A percentile compares a stretch with the other conserved stretches of the same genome.
Evolutionary conservation across 2,797 vertebrate genomes (phyloP).

Genomic region (Rhadinocentrus ornatus): DNA sequence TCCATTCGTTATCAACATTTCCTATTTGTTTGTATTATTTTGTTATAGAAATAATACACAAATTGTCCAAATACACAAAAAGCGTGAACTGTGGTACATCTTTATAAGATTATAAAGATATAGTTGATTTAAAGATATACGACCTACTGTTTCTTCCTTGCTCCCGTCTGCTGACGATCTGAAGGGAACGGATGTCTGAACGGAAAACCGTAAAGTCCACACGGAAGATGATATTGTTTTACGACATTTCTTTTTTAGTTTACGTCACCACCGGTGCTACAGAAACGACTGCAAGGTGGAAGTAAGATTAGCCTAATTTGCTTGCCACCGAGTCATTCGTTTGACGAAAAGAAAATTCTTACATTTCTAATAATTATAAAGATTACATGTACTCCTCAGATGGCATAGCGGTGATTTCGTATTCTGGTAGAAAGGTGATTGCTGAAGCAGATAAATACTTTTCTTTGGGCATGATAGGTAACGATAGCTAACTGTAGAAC

Average conservation of each 20-base stretch:
- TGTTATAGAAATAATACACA: rapidly evolving
- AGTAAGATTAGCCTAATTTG: conserved; percentile 49
- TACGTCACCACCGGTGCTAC: conserved; percentile 61
- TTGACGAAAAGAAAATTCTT: neutral
- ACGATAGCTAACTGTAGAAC: conserved; percentile 58
- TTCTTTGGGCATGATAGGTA: conserved; percentile 45
- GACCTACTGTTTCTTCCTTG: conserved; percentile 49
- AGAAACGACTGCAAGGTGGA: conserved; percentile 44
- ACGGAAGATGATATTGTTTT: conserved; percentile 14
- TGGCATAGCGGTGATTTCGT: neutral
- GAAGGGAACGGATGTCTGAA: conserved; percentile 30
- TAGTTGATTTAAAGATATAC: neutral
- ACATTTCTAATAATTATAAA: neutral
- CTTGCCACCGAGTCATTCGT: neutral
- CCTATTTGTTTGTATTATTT: neutral
- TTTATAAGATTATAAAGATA: neutral
- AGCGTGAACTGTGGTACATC: rapidly evolving
- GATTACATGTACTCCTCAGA: conserved; percentile 13
- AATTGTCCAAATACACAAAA: rapidly evolving
- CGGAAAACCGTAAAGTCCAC: conserved; percentile 58
- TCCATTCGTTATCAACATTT: neutral
- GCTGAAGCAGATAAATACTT: conserved; percentile 49
- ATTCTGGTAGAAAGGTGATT: conserved; percentile 13
- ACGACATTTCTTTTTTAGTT: conserved; percentile 8
- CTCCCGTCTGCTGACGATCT: conserved; percentile 27